phyloP scores from a whole-genome alignment of 2,797 vertebrate species.

The Pteropus rufus region DNA sequence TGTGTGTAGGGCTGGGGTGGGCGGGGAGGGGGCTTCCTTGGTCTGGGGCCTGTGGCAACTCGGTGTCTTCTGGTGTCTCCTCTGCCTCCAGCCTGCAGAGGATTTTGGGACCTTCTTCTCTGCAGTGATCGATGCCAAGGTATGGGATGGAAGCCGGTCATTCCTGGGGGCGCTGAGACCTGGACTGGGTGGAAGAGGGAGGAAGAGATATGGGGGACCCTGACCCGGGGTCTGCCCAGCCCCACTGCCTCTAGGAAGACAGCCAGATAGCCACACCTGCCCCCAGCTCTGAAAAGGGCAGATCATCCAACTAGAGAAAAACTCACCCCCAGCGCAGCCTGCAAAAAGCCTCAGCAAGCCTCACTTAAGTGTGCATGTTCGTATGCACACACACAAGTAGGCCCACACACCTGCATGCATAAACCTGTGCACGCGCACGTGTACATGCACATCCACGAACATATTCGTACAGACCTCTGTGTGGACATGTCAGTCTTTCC shows the following conservation, averaged over 20 bases:
- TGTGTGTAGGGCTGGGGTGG: constrained; percentile 19
- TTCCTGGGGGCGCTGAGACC: neutral
- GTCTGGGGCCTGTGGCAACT: neutral
- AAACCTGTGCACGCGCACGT: too few species aligned
- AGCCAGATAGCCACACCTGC: neutral
- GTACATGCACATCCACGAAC: fast-evolving
- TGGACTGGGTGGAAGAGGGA: neutral
- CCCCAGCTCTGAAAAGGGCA: neutral
- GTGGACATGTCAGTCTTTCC: neutral
- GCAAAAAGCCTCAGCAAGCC: neutral
- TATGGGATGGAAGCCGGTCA: constrained; percentile 79
- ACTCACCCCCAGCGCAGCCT: fast-evolving
- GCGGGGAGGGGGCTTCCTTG: neutral
- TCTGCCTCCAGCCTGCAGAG: constrained; percentile 86
- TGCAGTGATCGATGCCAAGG: constrained; percentile 95
- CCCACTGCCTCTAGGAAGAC: neutral
- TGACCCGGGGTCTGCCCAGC: fast-evolving
- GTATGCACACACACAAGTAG: neutral
- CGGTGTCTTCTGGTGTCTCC: neutral
- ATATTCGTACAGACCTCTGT: fast-evolving
- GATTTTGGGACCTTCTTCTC: constrained; percentile 93
- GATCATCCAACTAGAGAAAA: neutral
- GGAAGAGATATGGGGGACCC: neutral
- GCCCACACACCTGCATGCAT: fast-evolving
- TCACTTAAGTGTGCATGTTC: fast-evolving